Conservation (phyloP, 2,113 vertebrate species). For the Oncorhynchus masou region DNA sequence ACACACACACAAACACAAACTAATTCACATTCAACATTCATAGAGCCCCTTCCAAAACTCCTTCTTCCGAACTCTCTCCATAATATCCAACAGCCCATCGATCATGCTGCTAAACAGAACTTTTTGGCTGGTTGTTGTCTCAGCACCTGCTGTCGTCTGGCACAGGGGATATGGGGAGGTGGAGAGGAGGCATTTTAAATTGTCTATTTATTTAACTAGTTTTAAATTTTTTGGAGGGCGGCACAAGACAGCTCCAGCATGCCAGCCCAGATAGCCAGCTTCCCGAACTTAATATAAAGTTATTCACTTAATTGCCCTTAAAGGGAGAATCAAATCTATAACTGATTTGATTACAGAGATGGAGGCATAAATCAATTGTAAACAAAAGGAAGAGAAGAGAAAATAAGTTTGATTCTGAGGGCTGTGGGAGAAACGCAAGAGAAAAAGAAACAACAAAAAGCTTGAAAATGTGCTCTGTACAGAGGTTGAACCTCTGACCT, state of each 20-base stretch:
- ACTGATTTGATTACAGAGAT: constrained; percentile 38
- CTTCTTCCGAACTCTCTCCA: neutral
- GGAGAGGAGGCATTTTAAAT: constrained; percentile 45
- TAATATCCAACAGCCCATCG: constrained; percentile 45
- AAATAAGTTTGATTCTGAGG: neutral
- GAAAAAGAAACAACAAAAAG: no score
- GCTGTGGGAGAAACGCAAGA: no score
- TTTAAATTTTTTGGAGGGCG: neutral
- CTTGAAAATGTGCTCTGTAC: no score
- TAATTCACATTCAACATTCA: neutral
- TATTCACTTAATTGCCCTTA: constrained; percentile 38
- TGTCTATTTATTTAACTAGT: constrained; percentile 51
- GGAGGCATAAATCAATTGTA: constrained; percentile 34
- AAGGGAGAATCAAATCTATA: constrained; percentile 38
- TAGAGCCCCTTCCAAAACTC: neutral
- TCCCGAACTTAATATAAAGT: constrained; percentile 21
- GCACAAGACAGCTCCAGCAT: constrained; percentile 25
- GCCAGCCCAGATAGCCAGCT: constrained; percentile 12
- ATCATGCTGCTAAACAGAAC: constrained; percentile 46
- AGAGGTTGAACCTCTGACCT: no score
- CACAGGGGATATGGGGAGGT: neutral
- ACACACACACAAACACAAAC: neutral
- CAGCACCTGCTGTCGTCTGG: constrained; percentile 2
- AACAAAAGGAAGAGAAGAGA: neutral
- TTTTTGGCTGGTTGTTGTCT: constrained; percentile 33